These are phyloP conservation scores for Rhinoraja longicauda DNA, from an alignment of 2,797 vertebrate species.

Conservation along the genomic window DNA sequence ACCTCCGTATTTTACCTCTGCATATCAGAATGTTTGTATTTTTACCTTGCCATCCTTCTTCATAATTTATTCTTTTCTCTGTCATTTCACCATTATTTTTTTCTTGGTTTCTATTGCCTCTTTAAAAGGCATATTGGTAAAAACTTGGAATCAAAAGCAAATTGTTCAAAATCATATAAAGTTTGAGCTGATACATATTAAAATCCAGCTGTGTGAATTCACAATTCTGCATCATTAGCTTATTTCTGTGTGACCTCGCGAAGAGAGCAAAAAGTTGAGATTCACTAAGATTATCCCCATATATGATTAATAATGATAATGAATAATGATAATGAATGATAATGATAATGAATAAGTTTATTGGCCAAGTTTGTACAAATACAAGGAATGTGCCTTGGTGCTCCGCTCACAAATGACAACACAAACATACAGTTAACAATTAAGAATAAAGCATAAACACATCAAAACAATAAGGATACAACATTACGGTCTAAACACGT, in stretches of 20 bases:
- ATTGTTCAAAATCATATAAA: conserved; percentile 1
- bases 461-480: too few species aligned
- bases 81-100: background rate
- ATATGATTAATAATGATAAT: too few species aligned
- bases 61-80: background rate
- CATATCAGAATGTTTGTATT: background rate
- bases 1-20: background rate
- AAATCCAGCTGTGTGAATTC: background rate
- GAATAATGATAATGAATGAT: too few species aligned
- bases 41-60: background rate
- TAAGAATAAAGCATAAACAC: too few species aligned
- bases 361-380: too few species aligned
- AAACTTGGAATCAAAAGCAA: background rate
- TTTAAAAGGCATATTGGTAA: background rate
- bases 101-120: background rate
- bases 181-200: background rate
- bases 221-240: background rate
- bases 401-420: too few species aligned
- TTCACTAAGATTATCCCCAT: background rate
- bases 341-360: too few species aligned
- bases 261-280: background rate
- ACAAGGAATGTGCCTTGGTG: too few species aligned
- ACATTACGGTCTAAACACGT: too few species aligned
- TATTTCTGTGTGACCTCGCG: too few species aligned
- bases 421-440: too few species aligned